phyloP scores from a whole-genome alignment of 2,113 vertebrate genomes.

The Desmodus rotundus region DNA sequence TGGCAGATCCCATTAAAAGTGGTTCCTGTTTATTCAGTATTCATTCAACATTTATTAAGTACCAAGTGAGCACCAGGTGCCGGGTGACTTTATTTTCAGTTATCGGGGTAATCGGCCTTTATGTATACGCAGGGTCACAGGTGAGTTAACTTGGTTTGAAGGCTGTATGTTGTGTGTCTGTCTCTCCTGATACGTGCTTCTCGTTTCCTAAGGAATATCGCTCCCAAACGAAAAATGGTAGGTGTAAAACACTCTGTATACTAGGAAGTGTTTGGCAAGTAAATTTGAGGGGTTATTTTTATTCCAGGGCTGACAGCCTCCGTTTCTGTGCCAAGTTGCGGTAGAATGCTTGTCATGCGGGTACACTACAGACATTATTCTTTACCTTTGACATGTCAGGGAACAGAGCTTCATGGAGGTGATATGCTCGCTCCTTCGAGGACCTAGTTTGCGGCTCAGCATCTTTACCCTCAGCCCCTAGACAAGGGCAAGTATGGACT shows the following conservation, averaged over 20 bases:
- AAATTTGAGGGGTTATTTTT: not conserved
- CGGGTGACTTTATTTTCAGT: not conserved
- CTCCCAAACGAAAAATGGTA: not conserved
- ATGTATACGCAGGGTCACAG: not conserved
- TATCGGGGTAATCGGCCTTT: not conserved
- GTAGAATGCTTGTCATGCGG: not conserved
- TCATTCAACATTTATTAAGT: constrained; percentile 25
- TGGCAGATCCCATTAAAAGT: not conserved
- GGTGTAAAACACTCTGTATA: not conserved
- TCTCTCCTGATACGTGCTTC: not conserved
- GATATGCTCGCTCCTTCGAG: not conserved
- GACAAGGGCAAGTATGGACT: not conserved
- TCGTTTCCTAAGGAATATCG: not conserved
- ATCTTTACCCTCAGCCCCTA: not conserved
- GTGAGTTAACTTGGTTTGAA: not conserved
- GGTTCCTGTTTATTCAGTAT: not conserved
- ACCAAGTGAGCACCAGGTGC: not conserved
- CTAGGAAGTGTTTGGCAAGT: not conserved
- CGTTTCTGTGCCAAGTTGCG: not conserved
- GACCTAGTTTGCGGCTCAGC: not conserved
- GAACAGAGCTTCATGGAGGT: not conserved
- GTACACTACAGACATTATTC: not conserved
- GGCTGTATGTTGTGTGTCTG: not conserved
- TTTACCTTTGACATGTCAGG: not conserved
- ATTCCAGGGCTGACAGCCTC: not conserved